A percentile compares a stretch with the other conserved stretches of the same genome.
These are phyloP conservation scores for Seira musarum DNA, from an alignment of 2,888 invertebrate genomes.

Conservation along the genomic window DNA sequence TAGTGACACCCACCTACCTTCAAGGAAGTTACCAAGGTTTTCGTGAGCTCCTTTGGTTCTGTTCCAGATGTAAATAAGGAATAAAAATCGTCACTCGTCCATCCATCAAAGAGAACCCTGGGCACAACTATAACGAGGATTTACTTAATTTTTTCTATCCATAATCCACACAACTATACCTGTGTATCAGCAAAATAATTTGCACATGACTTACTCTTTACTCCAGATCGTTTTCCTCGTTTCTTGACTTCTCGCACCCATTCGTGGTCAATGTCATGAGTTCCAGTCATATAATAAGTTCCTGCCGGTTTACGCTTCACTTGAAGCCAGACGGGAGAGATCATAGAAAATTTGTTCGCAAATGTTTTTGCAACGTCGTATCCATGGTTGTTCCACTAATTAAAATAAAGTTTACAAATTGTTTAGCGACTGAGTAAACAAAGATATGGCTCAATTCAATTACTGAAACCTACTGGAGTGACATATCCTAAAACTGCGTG, in stretches of 20 bases:
- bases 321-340: constrained; percentile 97
- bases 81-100: constrained; percentile 83
- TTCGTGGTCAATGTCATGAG: constrained; percentile 88
- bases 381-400: constrained; percentile 95
- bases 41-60: constrained; percentile 80
- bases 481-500: constrained; percentile 90
- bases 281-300: constrained; percentile 80
- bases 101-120: constrained; percentile 90
- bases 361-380: constrained; percentile 94
- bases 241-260: constrained; percentile 85
- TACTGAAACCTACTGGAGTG: constrained; percentile 80
- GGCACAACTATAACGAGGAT: constrained; percentile 82
- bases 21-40: constrained; percentile 78
- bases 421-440: neutral
- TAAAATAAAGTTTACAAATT: constrained; percentile 43
- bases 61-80: constrained; percentile 80
- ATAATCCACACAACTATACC: neutral
- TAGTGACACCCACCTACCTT: constrained; percentile 71
- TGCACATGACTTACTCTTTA: constrained; percentile 76
- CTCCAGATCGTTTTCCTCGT: constrained; percentile 75
- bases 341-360: constrained; percentile 88
- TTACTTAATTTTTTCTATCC: neutral
- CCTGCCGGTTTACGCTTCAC: constrained; percentile 79
- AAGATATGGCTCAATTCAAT: too few species aligned
- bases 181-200: constrained; percentile 28